Conservation (phyloP, 2,797 vertebrate species). For the Xerus rutilus region DNA sequence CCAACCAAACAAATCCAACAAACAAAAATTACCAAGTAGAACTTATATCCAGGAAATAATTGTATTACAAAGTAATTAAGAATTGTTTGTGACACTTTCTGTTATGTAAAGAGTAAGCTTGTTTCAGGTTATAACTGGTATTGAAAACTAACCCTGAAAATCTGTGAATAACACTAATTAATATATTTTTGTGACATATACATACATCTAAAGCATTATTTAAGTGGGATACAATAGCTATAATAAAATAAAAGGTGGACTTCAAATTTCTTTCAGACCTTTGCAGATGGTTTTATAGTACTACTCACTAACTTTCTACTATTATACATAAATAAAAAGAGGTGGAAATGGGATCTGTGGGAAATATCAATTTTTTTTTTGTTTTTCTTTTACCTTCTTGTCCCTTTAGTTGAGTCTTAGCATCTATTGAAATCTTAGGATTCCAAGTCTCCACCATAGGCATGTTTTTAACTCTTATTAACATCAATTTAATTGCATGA, state of each 20-base stretch:
- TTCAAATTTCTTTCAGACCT: slow-evolving; percentile 21
- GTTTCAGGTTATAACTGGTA: slow-evolving; percentile 45
- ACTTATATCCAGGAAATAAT: slow-evolving; percentile 14
- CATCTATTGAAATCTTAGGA: slow-evolving; percentile 62
- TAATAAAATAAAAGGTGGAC: slow-evolving; percentile 28
- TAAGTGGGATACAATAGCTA: neutral
- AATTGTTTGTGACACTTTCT: neutral
- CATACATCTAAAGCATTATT: slow-evolving; percentile 39
- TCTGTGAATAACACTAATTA: slow-evolving; percentile 28
- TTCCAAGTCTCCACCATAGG: slow-evolving; percentile 64
- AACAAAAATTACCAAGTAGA: slow-evolving; percentile 3
- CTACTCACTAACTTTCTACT: slow-evolving; percentile 14
- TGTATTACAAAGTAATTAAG: slow-evolving; percentile 39
- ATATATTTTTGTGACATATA: neutral
- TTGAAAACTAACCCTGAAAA: neutral
- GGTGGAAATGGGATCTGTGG: neutral
- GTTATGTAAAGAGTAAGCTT: neutral
- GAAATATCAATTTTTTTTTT: slow-evolving; percentile 47
- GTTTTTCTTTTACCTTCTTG: slow-evolving; percentile 31
- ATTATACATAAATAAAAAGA: neutral
- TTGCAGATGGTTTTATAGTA: neutral
- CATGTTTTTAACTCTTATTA: slow-evolving; percentile 61
- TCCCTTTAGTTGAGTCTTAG: slow-evolving; percentile 21
- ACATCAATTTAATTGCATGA: slow-evolving; percentile 23
- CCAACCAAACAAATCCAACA: neutral